Percentiles rank a stretch among this genome's conserved stretches.
These are phyloP conservation scores for Lasioglossum villosulum DNA, from an alignment of 2,888 invertebrate genomes.

Conservation along the genomic window DNA sequence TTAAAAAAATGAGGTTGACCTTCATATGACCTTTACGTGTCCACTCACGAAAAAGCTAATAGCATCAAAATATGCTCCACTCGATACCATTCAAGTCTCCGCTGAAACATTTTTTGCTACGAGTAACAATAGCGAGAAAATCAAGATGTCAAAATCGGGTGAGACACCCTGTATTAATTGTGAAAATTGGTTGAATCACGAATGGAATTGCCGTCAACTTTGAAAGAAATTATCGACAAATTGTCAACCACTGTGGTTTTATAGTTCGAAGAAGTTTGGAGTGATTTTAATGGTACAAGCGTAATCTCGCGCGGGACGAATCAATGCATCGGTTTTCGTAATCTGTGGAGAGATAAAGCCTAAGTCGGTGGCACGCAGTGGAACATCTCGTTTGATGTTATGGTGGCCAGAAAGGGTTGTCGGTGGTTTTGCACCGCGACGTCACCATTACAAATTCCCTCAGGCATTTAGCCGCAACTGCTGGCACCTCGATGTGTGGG, in stretches of 20 bases:
- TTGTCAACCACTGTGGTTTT: background rate
- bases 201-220: background rate
- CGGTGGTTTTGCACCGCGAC: slow-evolving; percentile 41
- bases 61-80: too few relatives aligned
- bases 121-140: too few relatives aligned
- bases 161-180: too few relatives aligned
- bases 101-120: too few relatives aligned
- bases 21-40: too few relatives aligned
- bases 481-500: slow-evolving; percentile 81
- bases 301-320: background rate
- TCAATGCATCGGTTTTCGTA: background rate
- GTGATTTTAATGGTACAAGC: background rate
- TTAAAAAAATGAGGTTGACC: too few relatives aligned
- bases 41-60: too few relatives aligned
- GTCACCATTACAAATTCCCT: slow-evolving; percentile 65
- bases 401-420: slow-evolving; percentile 52
- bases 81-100: too few relatives aligned
- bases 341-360: slow-evolving; percentile 10
- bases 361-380: slow-evolving; percentile 27
- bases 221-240: background rate
- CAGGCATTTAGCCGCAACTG: slow-evolving; percentile 84
- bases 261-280: background rate
- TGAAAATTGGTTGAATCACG: background rate
- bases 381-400: slow-evolving; percentile 30
- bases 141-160: too few relatives aligned